Base-by-base conservation (phyloP, 2,797 vertebrate species). In the Xerus rutilus region DNA sequence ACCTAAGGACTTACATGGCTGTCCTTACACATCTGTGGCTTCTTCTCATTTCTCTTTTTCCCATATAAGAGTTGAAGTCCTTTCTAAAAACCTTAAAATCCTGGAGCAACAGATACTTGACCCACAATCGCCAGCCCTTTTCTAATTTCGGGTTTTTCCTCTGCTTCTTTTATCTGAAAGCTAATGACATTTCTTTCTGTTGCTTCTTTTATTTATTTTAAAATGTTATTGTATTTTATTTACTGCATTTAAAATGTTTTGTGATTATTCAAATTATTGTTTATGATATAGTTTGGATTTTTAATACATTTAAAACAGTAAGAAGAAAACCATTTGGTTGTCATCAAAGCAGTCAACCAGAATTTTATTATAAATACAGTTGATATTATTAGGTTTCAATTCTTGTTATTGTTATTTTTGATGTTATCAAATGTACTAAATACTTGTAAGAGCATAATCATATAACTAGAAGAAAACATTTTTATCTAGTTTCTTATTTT, bases 381-480 rank as follows among this genome's bases (percentile, higher is more conserved):
- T 49, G 81, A 30, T 54, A 86, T 43, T 54, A 7, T 69, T 62
- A 70, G 17, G 25, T 12, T 69, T 13, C 23, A 47, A 35, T 54
- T 86, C 59, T 35, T 47, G 35, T 78, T 45, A 64, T 82, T 86
- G 7, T 32, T 69, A 43, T 28, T 89, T 89, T 90, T 90, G 0
- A 72, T 86, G n/a, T 79, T 74, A 73, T 79, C 25, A 81, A 54
- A 78, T 49, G 30, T 86, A 13, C 78, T 78, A 85, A 67, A 39
- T 45, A 83, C 59, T 83, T n/a, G 35, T 8, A 57, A 57, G 78
- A 54, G 85, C 12, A 32, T 23, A 81, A 8, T 21, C 79, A 20
- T 30, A 72, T 65, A 81, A 59, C 15, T 54, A 45, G 23, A 78
- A 85, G 15, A 73, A 72, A 94, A 82, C 54, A 25, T 93, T 89